phyloP scores from a whole-genome alignment of 92 coral and sea anemone genomes.

The Heliopora coerulea region DNA sequence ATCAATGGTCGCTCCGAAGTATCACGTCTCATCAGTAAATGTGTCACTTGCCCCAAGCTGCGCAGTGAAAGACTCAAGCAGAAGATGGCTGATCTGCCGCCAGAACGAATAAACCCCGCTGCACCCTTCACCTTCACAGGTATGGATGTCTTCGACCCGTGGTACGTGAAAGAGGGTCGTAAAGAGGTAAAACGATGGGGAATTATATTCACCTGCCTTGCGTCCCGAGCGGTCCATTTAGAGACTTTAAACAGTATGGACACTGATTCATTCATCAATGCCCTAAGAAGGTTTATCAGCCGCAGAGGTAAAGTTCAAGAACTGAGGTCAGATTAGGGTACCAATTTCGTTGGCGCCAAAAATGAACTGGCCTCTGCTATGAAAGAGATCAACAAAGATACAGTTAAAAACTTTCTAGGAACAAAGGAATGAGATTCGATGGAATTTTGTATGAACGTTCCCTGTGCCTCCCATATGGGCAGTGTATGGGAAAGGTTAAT shows the following conservation, averaged over 20 bases:
- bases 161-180: slow-evolving; percentile 54
- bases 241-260: slow-evolving; percentile 48
- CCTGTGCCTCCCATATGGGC: slow-evolving; percentile 28
- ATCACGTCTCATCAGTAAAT: slow-evolving; percentile 44
- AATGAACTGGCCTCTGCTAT: slow-evolving; percentile 40
- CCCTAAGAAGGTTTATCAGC: slow-evolving; percentile 33
- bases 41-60: slow-evolving; percentile 52
- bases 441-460: slow-evolving; percentile 31
- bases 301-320: slow-evolving; percentile 40
- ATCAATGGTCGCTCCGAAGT: slow-evolving; percentile 15
- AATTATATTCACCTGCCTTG: slow-evolving; percentile 39
- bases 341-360: slow-evolving; percentile 44
- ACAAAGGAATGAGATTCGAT: slow-evolving; percentile 48
- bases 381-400: slow-evolving; percentile 30
- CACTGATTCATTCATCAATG: slow-evolving; percentile 42
- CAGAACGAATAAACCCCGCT: slow-evolving; percentile 45
- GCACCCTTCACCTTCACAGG: slow-evolving; percentile 52
- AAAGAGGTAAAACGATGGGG: slow-evolving; percentile 45
- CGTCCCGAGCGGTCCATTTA: slow-evolving; percentile 48
- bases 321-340: slow-evolving; percentile 46
- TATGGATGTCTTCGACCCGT: slow-evolving; percentile 51
- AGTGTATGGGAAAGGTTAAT: slow-evolving; percentile 47
- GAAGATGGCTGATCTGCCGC: slow-evolving; percentile 42
- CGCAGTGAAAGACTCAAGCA: slow-evolving; percentile 54
- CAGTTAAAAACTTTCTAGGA: background rate